Evolutionary conservation across 2,797 vertebrate species (phyloP), one percentile per base, ranked within the genome.

Genomic region (Vireo griseus): DNA sequence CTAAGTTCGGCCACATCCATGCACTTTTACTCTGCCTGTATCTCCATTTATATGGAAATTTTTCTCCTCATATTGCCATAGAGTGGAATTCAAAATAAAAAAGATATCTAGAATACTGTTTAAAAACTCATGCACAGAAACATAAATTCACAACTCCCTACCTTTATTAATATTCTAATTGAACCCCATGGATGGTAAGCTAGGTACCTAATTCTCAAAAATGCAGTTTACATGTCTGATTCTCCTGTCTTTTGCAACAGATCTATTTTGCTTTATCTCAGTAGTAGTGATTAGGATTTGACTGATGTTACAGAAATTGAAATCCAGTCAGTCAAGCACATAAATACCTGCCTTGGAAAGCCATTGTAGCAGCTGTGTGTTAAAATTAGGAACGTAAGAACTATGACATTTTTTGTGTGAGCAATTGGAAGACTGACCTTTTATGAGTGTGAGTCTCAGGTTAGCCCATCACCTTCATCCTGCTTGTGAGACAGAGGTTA

Each of bases 361-460:
- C 12, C 39, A 4, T 58, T 72, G 54, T 68, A 89, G 31, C 20
- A 80, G 29, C 50, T 92, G 14, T 51, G 33, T 80, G 65, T 89
- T 74, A 85, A 86, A 89, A 74, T 77, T 68, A 75, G 54, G 58
- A 91, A 42, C 1, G 2, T 28, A 62, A 76, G 44, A 66, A 82
- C 51, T 2, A 0, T 65, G 75, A 35, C 50, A 55, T 72, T 86
- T 95, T 94, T 91, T 79, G 22, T 78, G 24, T 88, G 86, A 91
- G 25, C 54, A 81, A 65, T 75, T 81, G 65, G 58, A 72, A 59
- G 72, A 55, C 68, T 91, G 93, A 91, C 76, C 72, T 96, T 94
- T 94, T 75, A 26, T 72, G 91, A 86, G 63, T 83, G 48, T 75
- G 68, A 83, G 42, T 45, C 28, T 80, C 42, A 51, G 77, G 57